phyloP scores from a whole-genome alignment of 1,140 invertebrate genomes.

The Magallana ariakensis region DNA sequence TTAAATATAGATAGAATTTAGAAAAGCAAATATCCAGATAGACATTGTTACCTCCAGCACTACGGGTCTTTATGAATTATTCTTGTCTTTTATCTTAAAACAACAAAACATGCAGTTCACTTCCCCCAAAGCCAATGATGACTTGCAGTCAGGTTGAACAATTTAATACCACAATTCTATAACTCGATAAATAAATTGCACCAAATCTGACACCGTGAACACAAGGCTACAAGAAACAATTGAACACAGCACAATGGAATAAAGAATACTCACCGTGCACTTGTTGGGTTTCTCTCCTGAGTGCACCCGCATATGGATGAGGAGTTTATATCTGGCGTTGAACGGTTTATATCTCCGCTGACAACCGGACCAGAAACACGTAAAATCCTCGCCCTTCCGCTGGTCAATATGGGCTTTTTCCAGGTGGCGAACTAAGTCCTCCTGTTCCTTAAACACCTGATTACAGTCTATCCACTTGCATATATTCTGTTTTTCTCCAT shows the following conservation, averaged over 20 bases:
- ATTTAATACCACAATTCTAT: not conserved
- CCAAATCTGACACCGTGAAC: not conserved
- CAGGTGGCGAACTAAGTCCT: constrained; percentile 92
- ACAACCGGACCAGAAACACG: constrained; percentile 95
- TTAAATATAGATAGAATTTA: constrained; percentile 31
- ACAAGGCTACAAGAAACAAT: not conserved
- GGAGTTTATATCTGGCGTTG: constrained; percentile 96
- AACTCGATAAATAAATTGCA: not conserved
- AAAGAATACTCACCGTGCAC: constrained; percentile 89
- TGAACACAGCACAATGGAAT: no score
- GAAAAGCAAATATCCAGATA: not conserved
- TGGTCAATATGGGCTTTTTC: constrained; percentile 94
- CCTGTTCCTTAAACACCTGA: constrained; percentile 88
- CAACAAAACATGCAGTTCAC: constrained; percentile 23
- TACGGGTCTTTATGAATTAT: not conserved
- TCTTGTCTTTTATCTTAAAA: constrained; percentile 21
- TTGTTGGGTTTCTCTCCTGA: constrained; percentile 97
- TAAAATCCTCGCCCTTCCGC: constrained; percentile 91
- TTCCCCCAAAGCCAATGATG: not conserved
- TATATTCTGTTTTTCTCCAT: constrained; percentile 70
- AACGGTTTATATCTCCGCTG: constrained; percentile 91
- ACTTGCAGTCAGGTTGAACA: not conserved
- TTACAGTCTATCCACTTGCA: constrained; percentile 94
- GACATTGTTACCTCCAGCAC: constrained; percentile 1
- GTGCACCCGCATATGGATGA: constrained; percentile 98